Base-by-base conservation (phyloP, 2,797 vertebrate genomes). In the Melopsittacus undulatus region DNA sequence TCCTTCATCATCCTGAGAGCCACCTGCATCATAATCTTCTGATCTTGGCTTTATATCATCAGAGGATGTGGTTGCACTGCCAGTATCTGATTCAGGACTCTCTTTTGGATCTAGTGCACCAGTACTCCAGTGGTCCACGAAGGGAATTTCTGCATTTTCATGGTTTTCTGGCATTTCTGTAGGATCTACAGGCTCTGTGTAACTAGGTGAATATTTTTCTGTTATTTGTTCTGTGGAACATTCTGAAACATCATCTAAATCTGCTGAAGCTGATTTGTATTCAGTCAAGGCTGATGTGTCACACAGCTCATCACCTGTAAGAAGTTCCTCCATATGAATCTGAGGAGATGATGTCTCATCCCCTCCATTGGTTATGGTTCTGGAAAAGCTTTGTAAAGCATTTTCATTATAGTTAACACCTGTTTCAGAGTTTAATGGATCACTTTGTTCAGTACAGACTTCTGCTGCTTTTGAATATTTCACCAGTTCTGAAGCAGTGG, bases 41-140 rank as follows among this genome's bases (percentile, higher is more conserved):
- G 99, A 99, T 85, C 99, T 98, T 48, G 99, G 99, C 97, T 99
- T 99, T 96, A 99, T 99, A 95, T 99, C 99, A 48, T 99, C 99
- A 2, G 99, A 99, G 57, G 99, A 99, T 5, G 99, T 99, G 72
- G 99, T 99, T 90, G 99, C 99, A 79, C 99, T 99, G 94, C 98
- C 99, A 1, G 98, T 99, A 96, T 99, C 99, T 0, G 99, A 99
- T 83, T 99, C 98, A 2, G 99, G 99, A 87, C 99, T 99, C 92
- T 98, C 98, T 95, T 98, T 98, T 68, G 98, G 98, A 93, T 98
- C 99, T 52, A 97, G 79, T 2, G 87, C 77, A 72, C 83, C 81
- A 36, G 98, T 97, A 63, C 84, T 98, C 99, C 99, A 99, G 11
- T 97, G 98, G 74, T 99, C 98, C 86, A 98, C 97, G 26, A 98